Evolutionary conservation across 2,113 vertebrate species (phyloP), one percentile per base, ranked within the genome.

Genomic region (Xiphias gladius): DNA sequence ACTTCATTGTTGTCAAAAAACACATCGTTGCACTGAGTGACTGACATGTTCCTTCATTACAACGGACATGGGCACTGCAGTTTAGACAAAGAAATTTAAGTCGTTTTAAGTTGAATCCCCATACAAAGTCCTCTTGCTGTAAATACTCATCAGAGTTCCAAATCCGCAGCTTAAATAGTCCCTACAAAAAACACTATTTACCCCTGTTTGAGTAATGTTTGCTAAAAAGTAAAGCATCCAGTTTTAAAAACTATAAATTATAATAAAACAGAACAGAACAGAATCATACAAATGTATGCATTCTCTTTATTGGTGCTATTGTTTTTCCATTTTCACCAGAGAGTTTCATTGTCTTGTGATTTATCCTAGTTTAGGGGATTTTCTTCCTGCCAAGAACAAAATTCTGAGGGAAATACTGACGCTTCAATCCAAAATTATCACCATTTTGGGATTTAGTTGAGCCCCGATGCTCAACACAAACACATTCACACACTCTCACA

Each of bases 401-500:
- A 68, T 76, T 67, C 55, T 26, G 37, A 24, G 26, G 24, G 14
- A 73, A 59, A 76, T 8, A 41, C 52, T 54, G 26, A 67, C 37
- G 0, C 69, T 57, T 76, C 10, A 8, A 43, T 79, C 41, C 39
- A 61, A 66, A 30, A 68, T 69, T 54, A 73, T 76, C 70, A 73
- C 28, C 41, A 22, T 41, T 43, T 32, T 73, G 59, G 77, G 59
- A 82, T 80, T 79, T 26, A 72, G 35, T 43, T 52, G 52, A 54
- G 65, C 13, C 30, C 37, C 43, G 61, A 82, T 80, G 59, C 65
- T 73, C 66, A 61, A 52, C 30, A 66, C 69, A 26, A 26, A 79
- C 16, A 52, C 52, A 55, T 22, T 57, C 24, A 35, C 22, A 67
- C 16, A 59, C 28, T 16, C 58, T 32, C 37, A 63, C 2, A 35